Evolutionary conservation across 2,113 vertebrate genomes (phyloP).

Genomic region (Forbesichthys agassizii): DNA sequence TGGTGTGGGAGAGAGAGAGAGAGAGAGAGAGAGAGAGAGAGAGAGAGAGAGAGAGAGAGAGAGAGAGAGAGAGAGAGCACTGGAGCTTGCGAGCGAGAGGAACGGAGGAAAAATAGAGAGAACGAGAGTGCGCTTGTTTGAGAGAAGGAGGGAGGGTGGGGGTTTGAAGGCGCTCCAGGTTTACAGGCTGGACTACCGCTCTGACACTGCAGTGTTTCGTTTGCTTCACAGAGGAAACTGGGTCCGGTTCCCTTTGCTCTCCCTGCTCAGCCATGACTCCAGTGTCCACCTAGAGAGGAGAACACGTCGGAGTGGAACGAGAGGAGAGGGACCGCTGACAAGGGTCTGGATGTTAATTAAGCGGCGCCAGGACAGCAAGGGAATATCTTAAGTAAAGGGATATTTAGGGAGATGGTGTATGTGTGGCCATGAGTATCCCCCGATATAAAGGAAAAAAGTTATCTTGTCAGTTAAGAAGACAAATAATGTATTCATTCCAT

Average conservation of each 20-base stretch:
- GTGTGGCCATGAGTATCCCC: constrained; percentile 38
- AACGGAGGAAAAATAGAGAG: constrained; percentile 35
- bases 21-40: too few relatives aligned
- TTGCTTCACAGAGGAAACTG: constrained; percentile 63
- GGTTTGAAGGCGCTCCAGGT: constrained; percentile 68
- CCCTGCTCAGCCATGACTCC: constrained; percentile 52
- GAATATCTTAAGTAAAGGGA: constrained; percentile 25
- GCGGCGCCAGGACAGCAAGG: constrained; percentile 31
- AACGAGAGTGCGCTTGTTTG: constrained; percentile 40
- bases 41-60: too few relatives aligned
- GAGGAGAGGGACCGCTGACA: constrained; percentile 41
- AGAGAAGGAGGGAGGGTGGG: constrained; percentile 40
- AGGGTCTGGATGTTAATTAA: constrained; percentile 65
- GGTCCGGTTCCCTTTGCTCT: constrained; percentile 39
- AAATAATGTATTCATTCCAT: constrained; percentile 36
- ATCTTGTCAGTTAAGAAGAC: constrained; percentile 26
- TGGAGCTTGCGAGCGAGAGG: constrained; percentile 42
- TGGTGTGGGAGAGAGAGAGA: constrained; percentile 26
- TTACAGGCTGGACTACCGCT: constrained; percentile 66
- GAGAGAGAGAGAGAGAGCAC: too few relatives aligned
- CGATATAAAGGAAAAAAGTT: constrained; percentile 53
- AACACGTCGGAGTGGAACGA: constrained; percentile 16
- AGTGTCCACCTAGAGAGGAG: constrained; percentile 21
- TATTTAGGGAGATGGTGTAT: constrained; percentile 30
- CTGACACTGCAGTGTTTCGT: constrained; percentile 77